phyloP scores from a whole-genome alignment of 2,888 invertebrate genomes.

The Polydesmus complanatus region DNA sequence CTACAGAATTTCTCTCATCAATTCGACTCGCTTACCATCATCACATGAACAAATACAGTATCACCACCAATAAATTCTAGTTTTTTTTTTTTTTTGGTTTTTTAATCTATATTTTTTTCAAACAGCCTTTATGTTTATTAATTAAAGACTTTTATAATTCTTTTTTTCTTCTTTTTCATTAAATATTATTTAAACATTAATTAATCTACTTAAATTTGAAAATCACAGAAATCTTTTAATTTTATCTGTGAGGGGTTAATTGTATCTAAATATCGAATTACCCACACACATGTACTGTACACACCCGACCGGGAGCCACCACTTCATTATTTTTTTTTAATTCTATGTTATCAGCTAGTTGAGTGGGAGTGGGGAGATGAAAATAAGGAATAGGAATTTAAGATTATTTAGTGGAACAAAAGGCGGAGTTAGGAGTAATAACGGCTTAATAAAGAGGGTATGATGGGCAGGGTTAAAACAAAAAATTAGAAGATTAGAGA shows the following conservation, averaged over 20 bases:
- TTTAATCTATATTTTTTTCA: background rate
- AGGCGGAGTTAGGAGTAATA: too few relatives aligned
- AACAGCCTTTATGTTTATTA: background rate
- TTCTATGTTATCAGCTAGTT: too few relatives aligned
- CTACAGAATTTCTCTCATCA: too few relatives aligned
- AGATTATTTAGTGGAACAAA: background rate
- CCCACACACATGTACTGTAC: too few relatives aligned
- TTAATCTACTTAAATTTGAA: background rate
- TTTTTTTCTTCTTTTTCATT: background rate
- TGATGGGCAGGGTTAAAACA: background rate
- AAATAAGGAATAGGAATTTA: background rate
- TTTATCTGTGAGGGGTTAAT: background rate
- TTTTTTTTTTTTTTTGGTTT: too few relatives aligned
- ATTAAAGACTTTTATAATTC: background rate
- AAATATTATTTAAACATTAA: background rate
- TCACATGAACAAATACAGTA: too few relatives aligned
- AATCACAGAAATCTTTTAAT: background rate
- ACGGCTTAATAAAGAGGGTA: background rate
- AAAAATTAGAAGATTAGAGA: background rate
- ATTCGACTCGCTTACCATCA: too few relatives aligned
- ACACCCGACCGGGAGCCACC: background rate
- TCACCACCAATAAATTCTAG: too few relatives aligned
- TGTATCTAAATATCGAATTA: background rate
- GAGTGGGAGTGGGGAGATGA: background rate
- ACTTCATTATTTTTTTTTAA: too few relatives aligned